Conservation (phyloP, 2,888 invertebrate genomes). For the Brachycybe producta region DNA sequence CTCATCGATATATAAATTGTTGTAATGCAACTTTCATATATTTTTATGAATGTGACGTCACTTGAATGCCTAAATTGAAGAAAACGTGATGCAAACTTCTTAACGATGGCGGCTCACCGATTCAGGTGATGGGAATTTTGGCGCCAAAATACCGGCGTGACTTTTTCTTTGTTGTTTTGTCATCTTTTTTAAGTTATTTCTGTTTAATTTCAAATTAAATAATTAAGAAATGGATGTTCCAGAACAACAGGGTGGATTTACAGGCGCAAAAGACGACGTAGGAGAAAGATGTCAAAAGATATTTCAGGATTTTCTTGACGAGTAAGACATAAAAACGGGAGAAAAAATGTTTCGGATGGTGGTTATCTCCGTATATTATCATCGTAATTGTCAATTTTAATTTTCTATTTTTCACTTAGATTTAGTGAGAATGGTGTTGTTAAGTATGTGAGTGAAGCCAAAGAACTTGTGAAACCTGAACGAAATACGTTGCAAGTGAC, state of each 20-base stretch:
- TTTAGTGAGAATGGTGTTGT: constrained; percentile 51
- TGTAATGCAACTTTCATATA: no score
- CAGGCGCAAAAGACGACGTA: constrained; percentile 75
- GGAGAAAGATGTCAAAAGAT: constrained; percentile 86
- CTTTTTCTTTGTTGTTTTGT: no score
- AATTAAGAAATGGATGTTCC: constrained; percentile 58
- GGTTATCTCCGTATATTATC: not conserved
- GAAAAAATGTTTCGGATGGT: not conserved
- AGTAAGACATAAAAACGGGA: constrained; percentile 42
- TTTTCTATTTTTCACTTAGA: not conserved
- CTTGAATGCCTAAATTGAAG: no score
- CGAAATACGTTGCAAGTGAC: constrained; percentile 81
- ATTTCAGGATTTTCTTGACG: constrained; percentile 90
- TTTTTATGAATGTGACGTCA: no score
- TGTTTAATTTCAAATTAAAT: no score
- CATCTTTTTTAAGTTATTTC: no score
- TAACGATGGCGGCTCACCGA: no score
- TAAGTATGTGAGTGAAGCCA: constrained; percentile 72
- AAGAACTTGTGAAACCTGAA: constrained; percentile 71
- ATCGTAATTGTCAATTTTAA: not conserved
- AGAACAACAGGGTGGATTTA: constrained; percentile 56
- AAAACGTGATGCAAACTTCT: no score
- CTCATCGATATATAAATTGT: no score
- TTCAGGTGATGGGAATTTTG: no score
- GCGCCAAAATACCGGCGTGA: no score